Base-by-base conservation (phyloP, 2,888 invertebrate species). In the Caenorhabditis macrosperma region DNA sequence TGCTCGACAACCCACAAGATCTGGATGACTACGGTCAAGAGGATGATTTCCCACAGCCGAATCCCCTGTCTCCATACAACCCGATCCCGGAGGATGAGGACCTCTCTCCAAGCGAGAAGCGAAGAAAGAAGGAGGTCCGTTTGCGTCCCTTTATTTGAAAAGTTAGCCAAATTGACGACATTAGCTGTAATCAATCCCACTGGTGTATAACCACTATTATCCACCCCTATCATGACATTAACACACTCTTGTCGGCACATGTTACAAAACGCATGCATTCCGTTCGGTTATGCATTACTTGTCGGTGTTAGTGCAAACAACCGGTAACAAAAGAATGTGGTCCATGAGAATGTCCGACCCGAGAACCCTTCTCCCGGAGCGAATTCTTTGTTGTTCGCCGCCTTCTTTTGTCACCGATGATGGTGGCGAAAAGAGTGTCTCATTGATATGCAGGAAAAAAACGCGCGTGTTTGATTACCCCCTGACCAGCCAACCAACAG, bases 311-410 rank as follows among this genome's bases (percentile, higher is more conserved):
- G 57, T 69, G 77, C 69, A 77, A 77, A 77, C 69, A 77, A 76
- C 67, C 67, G 60, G 75, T 67, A 76, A 76, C 63, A 68, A 71
- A 78, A 78, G 66, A 64, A 50, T 41, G 50, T 52, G 74, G 74
- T 74, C 79, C 68, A 68, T 68, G 74, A 74, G 79, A 79, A 78
- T 78, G 71, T 71, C 71, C 71, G 71, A 63, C 61, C 33, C 33
- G 26, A 24, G 33, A 46, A 57, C 55, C 38, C 72, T 72, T 48
- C 48, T 48, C 46, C 46, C 50, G 26, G 15, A 24, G 46, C 48
- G 44, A 48, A 15, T 52, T 54, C 61, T 74, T 74, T 74, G 74
- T 74, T 64, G 59, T 74, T 64, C 7, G 64, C 74, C 74, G 74
- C 44, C 64, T 30, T 38, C 30, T 57, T 64, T 64, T 72, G 72